Percentiles rank a stretch among this genome's conserved stretches.
These are phyloP conservation scores for Rhadina sibilatrix DNA, from an alignment of 2,113 vertebrate genomes.

Conservation along the genomic window DNA sequence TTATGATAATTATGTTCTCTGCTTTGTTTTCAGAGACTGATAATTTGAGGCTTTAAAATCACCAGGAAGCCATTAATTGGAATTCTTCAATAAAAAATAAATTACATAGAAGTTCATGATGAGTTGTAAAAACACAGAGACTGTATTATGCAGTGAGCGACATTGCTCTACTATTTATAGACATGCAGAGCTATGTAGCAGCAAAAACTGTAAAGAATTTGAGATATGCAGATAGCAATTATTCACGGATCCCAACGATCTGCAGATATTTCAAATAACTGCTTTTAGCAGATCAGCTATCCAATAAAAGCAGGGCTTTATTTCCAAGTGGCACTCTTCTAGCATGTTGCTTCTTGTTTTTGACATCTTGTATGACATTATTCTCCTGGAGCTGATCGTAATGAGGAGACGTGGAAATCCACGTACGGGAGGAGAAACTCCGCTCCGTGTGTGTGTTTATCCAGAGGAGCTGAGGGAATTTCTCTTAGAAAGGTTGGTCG, in stretches of 20 bases:
- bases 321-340: slow-evolving; percentile 65
- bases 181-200: slow-evolving; percentile 67
- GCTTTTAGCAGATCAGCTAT: slow-evolving; percentile 70
- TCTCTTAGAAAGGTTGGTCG: background rate
- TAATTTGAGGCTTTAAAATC: slow-evolving; percentile 90
- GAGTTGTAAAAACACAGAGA: slow-evolving; percentile 83
- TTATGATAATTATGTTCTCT: slow-evolving; percentile 89
- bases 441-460: background rate
- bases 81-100: slow-evolving; percentile 90
- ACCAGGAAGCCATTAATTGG: slow-evolving; percentile 90
- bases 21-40: slow-evolving; percentile 88
- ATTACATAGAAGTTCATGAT: slow-evolving; percentile 87
- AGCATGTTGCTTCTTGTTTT: slow-evolving; percentile 60
- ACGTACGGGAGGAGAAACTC: background rate
- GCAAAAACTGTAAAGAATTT: slow-evolving; percentile 76
- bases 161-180: slow-evolving; percentile 79
- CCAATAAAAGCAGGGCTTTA: slow-evolving; percentile 68
- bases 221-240: slow-evolving; percentile 77
- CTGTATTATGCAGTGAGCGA: slow-evolving; percentile 80
- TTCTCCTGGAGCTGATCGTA: background rate
- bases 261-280: slow-evolving; percentile 75
- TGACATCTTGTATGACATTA: slow-evolving; percentile 55
- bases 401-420: background rate
- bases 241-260: slow-evolving; percentile 69
- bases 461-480: background rate